These are phyloP conservation scores for Calameuta pallipes DNA, from an alignment of 2,888 invertebrate genomes.

Conservation along the genomic window DNA sequence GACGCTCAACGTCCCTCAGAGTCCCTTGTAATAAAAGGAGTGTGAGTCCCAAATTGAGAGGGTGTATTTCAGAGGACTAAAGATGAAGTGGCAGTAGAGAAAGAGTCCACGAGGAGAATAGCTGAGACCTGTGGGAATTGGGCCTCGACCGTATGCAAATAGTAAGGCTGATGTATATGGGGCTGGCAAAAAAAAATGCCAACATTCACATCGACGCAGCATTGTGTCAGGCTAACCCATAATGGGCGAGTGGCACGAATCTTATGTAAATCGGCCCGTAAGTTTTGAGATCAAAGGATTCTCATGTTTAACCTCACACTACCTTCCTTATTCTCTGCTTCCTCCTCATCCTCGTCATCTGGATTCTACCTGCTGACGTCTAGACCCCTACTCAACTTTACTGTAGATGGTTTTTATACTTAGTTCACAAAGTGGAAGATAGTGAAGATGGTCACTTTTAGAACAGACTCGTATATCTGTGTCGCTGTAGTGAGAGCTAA, in stretches of 20 bases:
- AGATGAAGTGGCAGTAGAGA: constrained; percentile 17
- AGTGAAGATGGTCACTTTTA: background rate
- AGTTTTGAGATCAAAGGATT: background rate
- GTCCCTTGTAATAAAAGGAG: background rate
- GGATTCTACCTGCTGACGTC: background rate
- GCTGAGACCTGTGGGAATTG: constrained; percentile 53
- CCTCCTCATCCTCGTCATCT: background rate
- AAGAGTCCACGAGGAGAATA: constrained; percentile 27
- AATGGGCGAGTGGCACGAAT: constrained; percentile 50
- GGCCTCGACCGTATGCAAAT: constrained; percentile 49
- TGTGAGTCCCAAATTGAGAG: background rate
- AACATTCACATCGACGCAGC: constrained; percentile 38
- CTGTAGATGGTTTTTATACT: background rate
- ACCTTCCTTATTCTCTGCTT: background rate
- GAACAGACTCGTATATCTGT: background rate
- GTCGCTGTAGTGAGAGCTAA: background rate
- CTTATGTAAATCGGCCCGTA: constrained; percentile 48
- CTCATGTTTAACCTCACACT: background rate
- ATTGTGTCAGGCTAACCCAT: constrained; percentile 41
- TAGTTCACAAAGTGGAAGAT: background rate
- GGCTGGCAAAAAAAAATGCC: constrained; percentile 24
- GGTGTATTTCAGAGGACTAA: background rate
- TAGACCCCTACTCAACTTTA: background rate
- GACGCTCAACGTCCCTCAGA: background rate
- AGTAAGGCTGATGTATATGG: constrained; percentile 32